Conservation (phyloP, 1,140 invertebrate species). For the Drosophila paulistorum region DNA sequence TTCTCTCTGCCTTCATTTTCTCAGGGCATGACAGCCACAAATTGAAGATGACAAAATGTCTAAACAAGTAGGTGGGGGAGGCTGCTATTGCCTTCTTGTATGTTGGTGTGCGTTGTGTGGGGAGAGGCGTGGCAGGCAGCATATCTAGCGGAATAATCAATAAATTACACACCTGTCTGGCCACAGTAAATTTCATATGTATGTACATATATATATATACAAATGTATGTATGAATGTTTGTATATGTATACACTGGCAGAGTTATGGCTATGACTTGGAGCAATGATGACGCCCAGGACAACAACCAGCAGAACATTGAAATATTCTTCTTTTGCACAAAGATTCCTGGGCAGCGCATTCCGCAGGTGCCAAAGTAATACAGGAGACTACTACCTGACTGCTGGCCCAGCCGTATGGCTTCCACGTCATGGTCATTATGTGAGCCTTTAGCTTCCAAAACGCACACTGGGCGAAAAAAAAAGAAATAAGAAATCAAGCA, state of each 20-base stretch:
- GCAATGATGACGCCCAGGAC: neutral
- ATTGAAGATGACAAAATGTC: slow-evolving; percentile 82
- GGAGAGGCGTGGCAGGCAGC: slow-evolving; percentile 33
- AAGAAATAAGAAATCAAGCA: neutral
- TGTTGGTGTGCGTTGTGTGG: slow-evolving; percentile 19
- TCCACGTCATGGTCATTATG: slow-evolving; percentile 21
- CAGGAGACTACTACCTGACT: slow-evolving; percentile 22
- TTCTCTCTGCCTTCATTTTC: slow-evolving; percentile 38
- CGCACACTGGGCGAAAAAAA: neutral
- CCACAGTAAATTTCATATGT: slow-evolving; percentile 59
- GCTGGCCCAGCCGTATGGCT: neutral
- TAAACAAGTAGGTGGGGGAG: slow-evolving; percentile 64
- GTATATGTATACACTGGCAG: slow-evolving; percentile 41
- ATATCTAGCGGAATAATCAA: slow-evolving; percentile 80
- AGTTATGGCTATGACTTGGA: slow-evolving; percentile 63
- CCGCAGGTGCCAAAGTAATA: slow-evolving; percentile 70
- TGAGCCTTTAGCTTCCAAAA: neutral
- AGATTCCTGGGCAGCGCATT: slow-evolving; percentile 73
- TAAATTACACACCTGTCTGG: slow-evolving; percentile 82
- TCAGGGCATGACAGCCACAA: slow-evolving; percentile 75
- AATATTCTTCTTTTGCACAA: slow-evolving; percentile 65
- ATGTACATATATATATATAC: too few species aligned
- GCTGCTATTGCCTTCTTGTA: neutral
- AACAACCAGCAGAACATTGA: slow-evolving; percentile 38
- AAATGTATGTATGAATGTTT: neutral